Evolutionary conservation across 2,113 vertebrate genomes (phyloP).

Genomic region (Hypanus sabinus): DNA sequence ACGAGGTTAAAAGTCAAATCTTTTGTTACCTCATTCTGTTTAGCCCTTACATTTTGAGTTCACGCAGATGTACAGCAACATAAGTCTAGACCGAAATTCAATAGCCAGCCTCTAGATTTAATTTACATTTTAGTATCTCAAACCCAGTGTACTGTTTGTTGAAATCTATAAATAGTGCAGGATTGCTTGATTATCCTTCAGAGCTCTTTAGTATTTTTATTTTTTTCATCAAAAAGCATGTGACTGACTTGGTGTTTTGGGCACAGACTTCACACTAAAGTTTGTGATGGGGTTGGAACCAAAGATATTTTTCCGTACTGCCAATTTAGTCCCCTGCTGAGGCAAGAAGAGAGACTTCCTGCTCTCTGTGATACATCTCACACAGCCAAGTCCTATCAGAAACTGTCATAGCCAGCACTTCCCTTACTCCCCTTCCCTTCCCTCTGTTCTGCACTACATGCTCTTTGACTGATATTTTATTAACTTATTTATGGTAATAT

Average conservation of each 20-base stretch:
- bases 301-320: neutral
- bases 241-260: neutral
- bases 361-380: neutral
- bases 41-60: slow-evolving; percentile 50
- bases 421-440: no score
- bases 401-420: no score
- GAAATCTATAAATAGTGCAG: neutral
- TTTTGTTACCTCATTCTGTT: slow-evolving; percentile 54
- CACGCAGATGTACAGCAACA: slow-evolving; percentile 54
- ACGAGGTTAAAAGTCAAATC: slow-evolving; percentile 54
- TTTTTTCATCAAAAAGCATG: no score
- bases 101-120: slow-evolving; percentile 39
- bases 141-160: neutral
- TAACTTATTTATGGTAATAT: no score
- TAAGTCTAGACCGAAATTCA: slow-evolving; percentile 49
- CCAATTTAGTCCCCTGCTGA: neutral
- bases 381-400: no score
- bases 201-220: neutral
- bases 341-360: neutral
- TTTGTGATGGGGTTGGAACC: neutral
- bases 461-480: no score
- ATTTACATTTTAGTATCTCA: slow-evolving; percentile 7
- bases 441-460: no score
- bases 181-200: neutral
- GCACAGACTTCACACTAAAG: neutral